These are phyloP conservation scores for Sebastes melanostomus DNA, from an alignment of 2,797 vertebrate species.

Conservation along the genomic window DNA sequence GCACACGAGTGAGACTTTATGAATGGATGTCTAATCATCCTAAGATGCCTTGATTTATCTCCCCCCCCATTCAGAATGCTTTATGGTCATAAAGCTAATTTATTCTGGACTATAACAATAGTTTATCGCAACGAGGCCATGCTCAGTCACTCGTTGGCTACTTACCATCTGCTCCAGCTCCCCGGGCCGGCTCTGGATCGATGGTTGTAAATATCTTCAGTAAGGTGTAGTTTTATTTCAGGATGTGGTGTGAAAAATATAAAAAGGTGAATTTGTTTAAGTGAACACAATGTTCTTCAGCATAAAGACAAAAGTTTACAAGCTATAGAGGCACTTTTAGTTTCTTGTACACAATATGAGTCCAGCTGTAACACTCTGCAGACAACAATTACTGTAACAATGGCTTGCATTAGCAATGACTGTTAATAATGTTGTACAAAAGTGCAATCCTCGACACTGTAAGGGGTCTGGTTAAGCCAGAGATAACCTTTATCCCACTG, in stretches of 20 bases:
- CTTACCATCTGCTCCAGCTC: constrained; percentile 67
- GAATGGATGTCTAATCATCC: constrained; percentile 62
- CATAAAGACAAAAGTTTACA: not conserved
- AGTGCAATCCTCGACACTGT: not conserved
- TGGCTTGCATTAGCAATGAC: not conserved
- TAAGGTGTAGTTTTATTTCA: constrained; percentile 46
- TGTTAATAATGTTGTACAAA: not conserved
- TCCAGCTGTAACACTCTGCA: not conserved
- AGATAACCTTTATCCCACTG: not conserved
- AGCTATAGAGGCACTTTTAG: not conserved
- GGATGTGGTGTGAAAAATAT: constrained; percentile 26
- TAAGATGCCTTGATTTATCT: constrained; percentile 58
- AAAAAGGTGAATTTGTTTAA: constrained; percentile 24
- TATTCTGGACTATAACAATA: constrained; percentile 71
- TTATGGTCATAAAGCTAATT: constrained; percentile 71
- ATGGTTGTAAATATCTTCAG: constrained; percentile 67
- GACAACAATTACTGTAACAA: not conserved
- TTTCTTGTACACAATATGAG: not conserved
- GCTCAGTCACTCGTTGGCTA: constrained; percentile 64
- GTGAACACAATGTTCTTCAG: not conserved
- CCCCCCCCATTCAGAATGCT: constrained; percentile 47
- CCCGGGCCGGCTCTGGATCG: constrained; percentile 45
- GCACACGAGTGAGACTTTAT: constrained; percentile 22
- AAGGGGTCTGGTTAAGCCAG: not conserved
- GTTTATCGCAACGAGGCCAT: constrained; percentile 63